Evolutionary conservation across 2,888 invertebrate genomes (phyloP).

Genomic region (Mythimna impura): DNA sequence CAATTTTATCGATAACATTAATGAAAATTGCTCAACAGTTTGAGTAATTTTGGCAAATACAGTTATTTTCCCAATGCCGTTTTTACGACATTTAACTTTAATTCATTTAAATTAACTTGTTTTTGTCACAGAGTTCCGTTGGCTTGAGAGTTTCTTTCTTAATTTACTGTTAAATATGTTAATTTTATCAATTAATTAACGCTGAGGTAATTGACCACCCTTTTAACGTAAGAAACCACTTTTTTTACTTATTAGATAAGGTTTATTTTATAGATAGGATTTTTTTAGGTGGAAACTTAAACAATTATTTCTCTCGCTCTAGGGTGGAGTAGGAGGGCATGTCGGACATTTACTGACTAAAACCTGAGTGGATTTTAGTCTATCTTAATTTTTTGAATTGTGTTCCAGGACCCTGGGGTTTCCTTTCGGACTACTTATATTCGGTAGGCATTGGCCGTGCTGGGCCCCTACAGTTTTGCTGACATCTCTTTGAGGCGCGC

Average conservation of each 20-base stretch:
- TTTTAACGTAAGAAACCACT: conserved; percentile 15
- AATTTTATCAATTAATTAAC: conserved; percentile 23
- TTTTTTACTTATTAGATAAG: background rate
- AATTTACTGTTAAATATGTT: conserved; percentile 34
- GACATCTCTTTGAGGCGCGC: too few species aligned
- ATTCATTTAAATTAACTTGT: conserved; percentile 23
- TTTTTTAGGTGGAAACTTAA: too few species aligned
- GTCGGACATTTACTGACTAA: too few species aligned
- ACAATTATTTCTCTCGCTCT: too few species aligned
- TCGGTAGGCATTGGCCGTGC: too few species aligned
- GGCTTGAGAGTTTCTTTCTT: conserved; percentile 17
- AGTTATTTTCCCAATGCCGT: conserved; percentile 23
- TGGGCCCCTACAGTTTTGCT: too few species aligned
- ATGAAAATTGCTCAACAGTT: conserved; percentile 15
- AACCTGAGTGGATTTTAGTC: too few species aligned
- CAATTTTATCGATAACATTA: background rate
- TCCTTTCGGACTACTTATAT: too few species aligned
- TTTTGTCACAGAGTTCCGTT: conserved; percentile 20
- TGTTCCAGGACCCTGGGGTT: too few species aligned
- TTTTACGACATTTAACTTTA: conserved; percentile 20
- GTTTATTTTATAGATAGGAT: too few species aligned
- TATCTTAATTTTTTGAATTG: too few species aligned
- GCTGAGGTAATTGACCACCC: conserved; percentile 1
- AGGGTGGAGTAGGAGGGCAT: too few species aligned
- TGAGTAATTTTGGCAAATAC: conserved; percentile 2